Evolutionary conservation across 2,888 invertebrate genomes (phyloP).

Genomic region (Morpho deidamia): DNA sequence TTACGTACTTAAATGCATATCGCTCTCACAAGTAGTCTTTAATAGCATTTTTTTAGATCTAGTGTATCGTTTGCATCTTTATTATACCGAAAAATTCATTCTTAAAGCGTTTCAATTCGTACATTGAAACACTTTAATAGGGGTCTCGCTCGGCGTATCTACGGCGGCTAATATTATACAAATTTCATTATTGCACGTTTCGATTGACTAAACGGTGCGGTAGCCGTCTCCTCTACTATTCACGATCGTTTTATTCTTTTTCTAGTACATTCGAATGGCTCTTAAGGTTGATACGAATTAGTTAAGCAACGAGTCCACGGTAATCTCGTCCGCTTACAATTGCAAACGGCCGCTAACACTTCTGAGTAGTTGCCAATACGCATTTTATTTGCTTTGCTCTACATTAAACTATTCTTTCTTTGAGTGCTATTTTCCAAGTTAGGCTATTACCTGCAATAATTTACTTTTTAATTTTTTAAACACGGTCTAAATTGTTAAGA

Average conservation of each 20-base stretch:
- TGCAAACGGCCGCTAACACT: conserved; percentile 56
- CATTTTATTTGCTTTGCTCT: conserved; percentile 45
- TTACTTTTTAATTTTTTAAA: neutral
- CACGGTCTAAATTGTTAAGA: no score
- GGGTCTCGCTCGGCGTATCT: conserved; percentile 34
- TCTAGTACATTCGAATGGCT: conserved; percentile 39
- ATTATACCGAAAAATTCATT: conserved; percentile 41
- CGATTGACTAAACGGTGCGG: conserved; percentile 47
- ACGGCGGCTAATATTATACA: conserved; percentile 47
- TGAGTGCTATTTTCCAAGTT: conserved; percentile 20
- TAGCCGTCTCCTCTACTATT: conserved; percentile 34
- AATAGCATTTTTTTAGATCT: conserved; percentile 37
- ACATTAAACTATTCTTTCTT: conserved; percentile 43
- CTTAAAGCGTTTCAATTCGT: conserved; percentile 42
- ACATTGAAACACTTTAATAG: conserved; percentile 58
- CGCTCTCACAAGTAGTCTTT: conserved; percentile 42
- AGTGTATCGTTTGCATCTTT: conserved; percentile 58
- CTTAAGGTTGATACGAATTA: conserved; percentile 62
- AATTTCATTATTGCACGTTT: conserved; percentile 52
- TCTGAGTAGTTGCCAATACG: conserved; percentile 56
- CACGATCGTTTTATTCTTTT: conserved; percentile 44
- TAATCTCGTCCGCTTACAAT: conserved; percentile 65
- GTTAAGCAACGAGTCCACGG: conserved; percentile 54
- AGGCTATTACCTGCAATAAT: conserved; percentile 11
- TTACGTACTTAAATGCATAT: conserved; percentile 55